phyloP scores from a whole-genome alignment of 2,113 vertebrate genomes.

The Sander lucioperca region DNA sequence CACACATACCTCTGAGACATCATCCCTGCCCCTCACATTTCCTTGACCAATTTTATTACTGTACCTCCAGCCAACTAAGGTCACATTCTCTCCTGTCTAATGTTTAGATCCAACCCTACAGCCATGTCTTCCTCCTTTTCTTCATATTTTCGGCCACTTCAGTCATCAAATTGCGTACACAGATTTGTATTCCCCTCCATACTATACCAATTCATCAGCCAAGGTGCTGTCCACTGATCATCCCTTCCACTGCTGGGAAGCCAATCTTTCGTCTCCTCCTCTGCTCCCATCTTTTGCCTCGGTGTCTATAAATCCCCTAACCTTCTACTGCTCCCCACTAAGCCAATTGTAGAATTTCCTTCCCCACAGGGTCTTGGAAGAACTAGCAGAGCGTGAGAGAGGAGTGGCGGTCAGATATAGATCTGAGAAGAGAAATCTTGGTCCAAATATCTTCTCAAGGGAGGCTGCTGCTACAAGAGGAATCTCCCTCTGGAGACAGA shows the following conservation, averaged over 20 bases:
- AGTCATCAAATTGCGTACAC: neutral
- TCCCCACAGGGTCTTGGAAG: slow-evolving; percentile 30
- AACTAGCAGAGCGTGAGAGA: slow-evolving; percentile 42
- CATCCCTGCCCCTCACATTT: neutral
- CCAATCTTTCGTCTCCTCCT: slow-evolving; percentile 1
- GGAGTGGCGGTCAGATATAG: slow-evolving; percentile 25
- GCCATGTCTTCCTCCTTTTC: neutral
- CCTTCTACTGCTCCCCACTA: slow-evolving; percentile 11
- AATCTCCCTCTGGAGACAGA: slow-evolving; percentile 26
- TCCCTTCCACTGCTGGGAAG: neutral
- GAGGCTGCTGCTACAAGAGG: slow-evolving; percentile 19
- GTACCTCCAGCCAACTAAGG: neutral
- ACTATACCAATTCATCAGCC: neutral
- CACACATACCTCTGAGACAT: neutral
- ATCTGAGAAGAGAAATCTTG: slow-evolving; percentile 29
- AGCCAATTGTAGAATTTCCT: slow-evolving; percentile 23
- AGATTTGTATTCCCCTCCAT: neutral
- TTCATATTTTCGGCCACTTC: neutral
- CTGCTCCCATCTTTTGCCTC: slow-evolving; percentile 1
- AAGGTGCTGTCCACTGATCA: neutral
- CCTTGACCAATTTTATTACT: neutral
- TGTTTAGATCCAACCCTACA: neutral
- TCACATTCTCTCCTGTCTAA: neutral
- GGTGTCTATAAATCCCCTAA: slow-evolving; percentile 15
- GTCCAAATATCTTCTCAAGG: slow-evolving; percentile 35